phyloP scores from a whole-genome alignment of 2,888 invertebrate species.

The Pelosia muscerda region DNA sequence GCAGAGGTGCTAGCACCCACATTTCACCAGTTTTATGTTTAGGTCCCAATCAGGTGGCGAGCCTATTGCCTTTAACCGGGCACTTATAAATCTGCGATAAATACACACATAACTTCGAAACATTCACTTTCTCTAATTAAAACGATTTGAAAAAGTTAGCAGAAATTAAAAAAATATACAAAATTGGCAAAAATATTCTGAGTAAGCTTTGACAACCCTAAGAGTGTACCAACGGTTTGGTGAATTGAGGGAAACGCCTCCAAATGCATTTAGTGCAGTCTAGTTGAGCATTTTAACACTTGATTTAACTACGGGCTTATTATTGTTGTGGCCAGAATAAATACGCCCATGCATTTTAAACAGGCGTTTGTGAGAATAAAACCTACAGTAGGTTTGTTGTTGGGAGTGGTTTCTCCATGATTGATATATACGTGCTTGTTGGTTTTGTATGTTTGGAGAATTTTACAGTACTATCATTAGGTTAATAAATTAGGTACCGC shows the following conservation, averaged over 20 bases:
- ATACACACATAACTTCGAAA: no score
- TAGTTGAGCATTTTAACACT: slow-evolving; percentile 58
- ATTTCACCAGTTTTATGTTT: no score
- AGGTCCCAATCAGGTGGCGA: no score
- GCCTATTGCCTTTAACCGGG: no score
- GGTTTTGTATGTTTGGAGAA: not conserved
- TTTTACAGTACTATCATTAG: no score
- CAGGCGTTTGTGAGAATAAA: slow-evolving; percentile 11
- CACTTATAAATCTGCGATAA: no score
- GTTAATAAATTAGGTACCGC: no score
- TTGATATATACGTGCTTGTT: slow-evolving; percentile 3
- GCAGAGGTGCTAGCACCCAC: no score
- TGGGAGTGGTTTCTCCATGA: not conserved
- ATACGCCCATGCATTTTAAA: slow-evolving; percentile 39
- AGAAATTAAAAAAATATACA: no score
- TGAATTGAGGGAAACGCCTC: slow-evolving; percentile 61
- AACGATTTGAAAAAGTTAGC: no score
- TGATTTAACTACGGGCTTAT: slow-evolving; percentile 56
- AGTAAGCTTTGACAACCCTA: slow-evolving; percentile 38
- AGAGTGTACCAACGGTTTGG: slow-evolving; percentile 63
- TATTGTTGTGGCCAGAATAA: slow-evolving; percentile 47
- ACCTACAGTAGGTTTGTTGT: no score
- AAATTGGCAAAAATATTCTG: not conserved
- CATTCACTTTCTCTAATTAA: no score
- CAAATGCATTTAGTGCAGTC: slow-evolving; percentile 71